phyloP scores from a whole-genome alignment of 64 coral and sea anemone genomes.

The Montipora capricornis region DNA sequence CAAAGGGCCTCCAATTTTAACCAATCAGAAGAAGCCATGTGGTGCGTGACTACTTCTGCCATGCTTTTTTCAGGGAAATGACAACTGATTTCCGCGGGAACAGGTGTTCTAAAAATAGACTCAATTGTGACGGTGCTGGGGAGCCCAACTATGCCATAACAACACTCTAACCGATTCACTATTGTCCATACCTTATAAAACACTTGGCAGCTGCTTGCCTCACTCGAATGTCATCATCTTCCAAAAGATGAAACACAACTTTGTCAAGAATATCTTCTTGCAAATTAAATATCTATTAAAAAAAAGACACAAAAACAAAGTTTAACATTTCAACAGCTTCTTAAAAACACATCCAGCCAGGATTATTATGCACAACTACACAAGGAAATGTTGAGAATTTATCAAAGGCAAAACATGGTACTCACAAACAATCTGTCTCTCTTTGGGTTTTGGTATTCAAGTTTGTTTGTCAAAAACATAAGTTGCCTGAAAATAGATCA shows the following conservation, averaged over 20 bases:
- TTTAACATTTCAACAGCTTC: too few relatives aligned
- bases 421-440: constrained; percentile 76
- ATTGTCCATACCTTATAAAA: constrained; percentile 63
- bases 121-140: too few relatives aligned
- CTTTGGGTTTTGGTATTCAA: constrained; percentile 37
- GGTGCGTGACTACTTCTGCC: too few relatives aligned
- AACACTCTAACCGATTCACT: too few relatives aligned
- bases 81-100: too few relatives aligned
- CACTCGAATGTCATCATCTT: constrained; percentile 88
- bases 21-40: too few relatives aligned
- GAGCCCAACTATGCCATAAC: too few relatives aligned
- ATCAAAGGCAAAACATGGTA: background rate
- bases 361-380: background rate
- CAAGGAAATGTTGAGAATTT: too few relatives aligned
- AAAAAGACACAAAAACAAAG: background rate
- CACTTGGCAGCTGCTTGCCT: constrained; percentile 84
- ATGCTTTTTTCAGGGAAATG: too few relatives aligned
- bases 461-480: constrained; percentile 59
- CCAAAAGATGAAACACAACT: constrained; percentile 73
- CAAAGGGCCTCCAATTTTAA: too few relatives aligned
- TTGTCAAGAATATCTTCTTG: constrained; percentile 74
- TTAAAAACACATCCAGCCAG: too few relatives aligned
- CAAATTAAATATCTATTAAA: constrained; percentile 63
- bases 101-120: too few relatives aligned
- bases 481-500: constrained; percentile 45